Evolutionary conservation across 2,113 vertebrate species (phyloP).

Genomic region (Macquaria ambigua): DNA sequence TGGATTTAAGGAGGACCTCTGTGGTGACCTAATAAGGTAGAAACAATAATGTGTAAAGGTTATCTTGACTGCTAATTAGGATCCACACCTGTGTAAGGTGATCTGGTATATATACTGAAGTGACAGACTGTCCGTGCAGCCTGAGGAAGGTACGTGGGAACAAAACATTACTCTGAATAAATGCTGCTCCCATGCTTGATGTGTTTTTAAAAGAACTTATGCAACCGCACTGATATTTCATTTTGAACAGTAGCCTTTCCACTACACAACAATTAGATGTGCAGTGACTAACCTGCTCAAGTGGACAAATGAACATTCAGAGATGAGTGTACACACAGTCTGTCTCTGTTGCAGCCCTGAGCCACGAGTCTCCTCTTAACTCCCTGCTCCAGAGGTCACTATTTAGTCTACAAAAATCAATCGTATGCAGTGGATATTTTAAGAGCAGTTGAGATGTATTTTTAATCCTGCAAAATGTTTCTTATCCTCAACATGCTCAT

Average conservation of each 20-base stretch:
- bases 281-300: conserved; percentile 22
- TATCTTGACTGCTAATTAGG: neutral
- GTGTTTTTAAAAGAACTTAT: conserved; percentile 4
- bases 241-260: conserved; percentile 22
- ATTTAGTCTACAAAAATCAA: neutral
- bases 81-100: neutral
- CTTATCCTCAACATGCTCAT: neutral
- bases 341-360: conserved; percentile 2
- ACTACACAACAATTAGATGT: conserved; percentile 18
- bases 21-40: neutral
- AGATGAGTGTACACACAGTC: conserved; percentile 4
- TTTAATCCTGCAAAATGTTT: conserved; percentile 7
- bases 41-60: neutral
- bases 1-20: conserved; percentile 7
- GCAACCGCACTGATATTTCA: neutral
- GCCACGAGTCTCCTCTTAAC: conserved; percentile 5
- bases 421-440: neutral
- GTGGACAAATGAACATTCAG: conserved; percentile 23
- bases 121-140: neutral
- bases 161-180: neutral
- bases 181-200: neutral
- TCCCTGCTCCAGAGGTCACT: neutral
- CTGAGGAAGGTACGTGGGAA: neutral
- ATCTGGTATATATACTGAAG: neutral
- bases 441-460: conserved; percentile 4